These are phyloP conservation scores for Parauchenoglanis punctatus DNA, from an alignment of 2,797 vertebrate species.

Conservation along the genomic window DNA sequence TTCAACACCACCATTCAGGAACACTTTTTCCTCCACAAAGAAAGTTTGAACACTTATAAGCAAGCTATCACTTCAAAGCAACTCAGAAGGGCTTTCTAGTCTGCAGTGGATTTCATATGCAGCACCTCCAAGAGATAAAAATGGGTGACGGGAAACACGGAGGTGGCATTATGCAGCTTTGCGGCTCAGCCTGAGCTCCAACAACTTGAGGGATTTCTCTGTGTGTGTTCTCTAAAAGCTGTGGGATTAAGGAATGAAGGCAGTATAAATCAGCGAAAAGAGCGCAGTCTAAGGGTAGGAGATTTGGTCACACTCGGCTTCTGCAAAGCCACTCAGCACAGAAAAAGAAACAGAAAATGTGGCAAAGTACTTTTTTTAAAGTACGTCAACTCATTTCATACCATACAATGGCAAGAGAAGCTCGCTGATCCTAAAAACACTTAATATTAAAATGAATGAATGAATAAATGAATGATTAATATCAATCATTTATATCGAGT, in stretches of 20 bases:
- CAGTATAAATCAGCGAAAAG: conserved; percentile 55
- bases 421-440: background rate
- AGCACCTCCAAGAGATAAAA: conserved; percentile 16
- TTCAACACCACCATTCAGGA: background rate
- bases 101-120: conserved; percentile 19
- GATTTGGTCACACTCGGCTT: conserved; percentile 33
- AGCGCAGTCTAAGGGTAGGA: conserved; percentile 30
- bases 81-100: conserved; percentile 19
- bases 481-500: background rate
- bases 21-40: background rate
- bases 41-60: conserved; percentile 22
- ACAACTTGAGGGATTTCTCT: conserved; percentile 78
- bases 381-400: background rate
- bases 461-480: background rate
- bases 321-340: background rate
- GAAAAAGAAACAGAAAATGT: background rate
- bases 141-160: conserved; percentile 10
- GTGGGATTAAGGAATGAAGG: conserved; percentile 76
- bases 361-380: background rate
- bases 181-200: conserved; percentile 68
- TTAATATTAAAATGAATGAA: background rate
- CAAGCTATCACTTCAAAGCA: conserved; percentile 7
- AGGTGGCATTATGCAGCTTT: conserved; percentile 57
- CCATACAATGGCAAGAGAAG: background rate
- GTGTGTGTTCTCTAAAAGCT: conserved; percentile 75